Base-by-base conservation (phyloP, 2,113 vertebrate species). In the Pyxicephalus adspersus region DNA sequence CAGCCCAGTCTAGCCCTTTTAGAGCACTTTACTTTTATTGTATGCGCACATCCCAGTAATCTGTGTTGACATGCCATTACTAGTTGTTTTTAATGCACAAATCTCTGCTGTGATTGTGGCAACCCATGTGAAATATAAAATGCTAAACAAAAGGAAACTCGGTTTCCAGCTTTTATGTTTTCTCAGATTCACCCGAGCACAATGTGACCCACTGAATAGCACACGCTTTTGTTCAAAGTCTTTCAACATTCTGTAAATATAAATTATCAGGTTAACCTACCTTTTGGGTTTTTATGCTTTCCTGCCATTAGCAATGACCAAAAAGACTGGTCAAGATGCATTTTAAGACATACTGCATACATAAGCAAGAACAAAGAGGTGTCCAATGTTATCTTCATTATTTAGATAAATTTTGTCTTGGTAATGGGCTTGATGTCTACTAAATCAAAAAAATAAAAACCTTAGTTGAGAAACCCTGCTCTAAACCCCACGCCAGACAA, bases 191-290 rank as follows among this genome's bases (percentile, higher is more conserved):
- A 5, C n/a, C 67, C 5, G n/a, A 51, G 66, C 77, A 51, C 19
- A 20, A 20, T 5, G 11, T 73, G 57, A 71, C 68, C 77, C 60
- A 38, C 58, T 73, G 68, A 64, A 63, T 67, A 31, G 26, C 2
- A 19, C 13, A 55, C 28, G 51, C n/a, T 54, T 73, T 81, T 64
- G 58, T 81, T 81, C 73, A 66, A 80, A 72, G 67, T 73, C n/a
- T 34, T 8, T 64, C 34, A 5, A 29, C 29, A 58, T 22, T 52
- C 26, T 34, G 25, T 63, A 64, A 15, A 73, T 52, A 64, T 20
- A 61, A 80, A 72, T 54, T 65, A 64, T 55, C 1, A 28, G 34
- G 50, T 16, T 64, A 74, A 73, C 68, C 79, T 31, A 73, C 20
- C 73, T 74, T 64, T 45, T 16, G 13, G 51, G 66, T 5, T 11